Base-by-base conservation (phyloP, 2,888 invertebrate species). In the Heliconius hortense region DNA sequence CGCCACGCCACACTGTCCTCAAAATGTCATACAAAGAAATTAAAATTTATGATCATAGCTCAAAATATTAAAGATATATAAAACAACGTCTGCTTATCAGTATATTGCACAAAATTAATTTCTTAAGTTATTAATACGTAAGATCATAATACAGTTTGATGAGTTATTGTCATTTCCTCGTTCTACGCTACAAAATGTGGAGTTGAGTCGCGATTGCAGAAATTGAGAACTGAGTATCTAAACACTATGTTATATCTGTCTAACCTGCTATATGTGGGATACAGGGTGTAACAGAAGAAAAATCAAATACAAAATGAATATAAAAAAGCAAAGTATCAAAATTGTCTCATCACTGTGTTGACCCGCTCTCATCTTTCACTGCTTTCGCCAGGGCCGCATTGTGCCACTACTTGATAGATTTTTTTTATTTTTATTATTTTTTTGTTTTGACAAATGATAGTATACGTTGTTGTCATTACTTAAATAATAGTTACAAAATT, bases 281-380 rank as follows among this genome's bases (percentile, higher is more conserved):
- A n/a, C 10, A 56, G 0, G 8, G 21, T 10, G n/a, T 11, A 56
- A 56, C 7, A 10, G 21, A 56, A 21, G n/a, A 3, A n/a, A n/a
- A 56, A 56, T 26, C 53, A 43, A 31, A 75, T 31, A 72, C 21
- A 64, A 31, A 66, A 15, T 59, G 21, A 63, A 73, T 62, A 60
- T 69, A 78, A 66, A 75, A 79, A 69, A 74, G 69, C 31, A 79
- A 85, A 91, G 88, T 89, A 91, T 88, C 91, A 91, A 92, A 82
- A 85, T 70, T 35, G 77, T 75, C 72, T 73, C 79, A 81, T 82
- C 89, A 85, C 77, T 75, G 85, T 88, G 80, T 79, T 78, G 90
- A 89, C 88, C 88, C 87, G 84, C 91, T 90, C 91, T 92, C 92
- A 92, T 93, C 93, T 92, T 92, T 92, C 92, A 92, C 93, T 90